Evolutionary conservation across 2,113 vertebrate genomes (phyloP).

Genomic region (Nibea albiflora): DNA sequence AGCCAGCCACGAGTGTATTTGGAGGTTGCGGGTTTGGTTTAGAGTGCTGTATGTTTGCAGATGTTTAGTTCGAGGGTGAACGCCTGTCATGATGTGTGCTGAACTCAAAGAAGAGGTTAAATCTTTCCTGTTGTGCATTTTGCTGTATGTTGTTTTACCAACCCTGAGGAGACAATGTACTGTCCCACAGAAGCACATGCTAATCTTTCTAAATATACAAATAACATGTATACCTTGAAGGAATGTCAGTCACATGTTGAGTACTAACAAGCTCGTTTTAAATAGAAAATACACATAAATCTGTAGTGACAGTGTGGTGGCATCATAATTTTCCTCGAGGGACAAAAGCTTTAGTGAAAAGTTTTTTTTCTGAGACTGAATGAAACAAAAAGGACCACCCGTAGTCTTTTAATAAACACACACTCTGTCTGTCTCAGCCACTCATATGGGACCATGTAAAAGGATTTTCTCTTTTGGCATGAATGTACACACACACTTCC

Average conservation of each 20-base stretch:
- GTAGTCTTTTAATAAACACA: conserved; percentile 49
- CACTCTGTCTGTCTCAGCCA: conserved; percentile 31
- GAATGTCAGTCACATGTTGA: neutral
- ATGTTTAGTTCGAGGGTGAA: conserved; percentile 62
- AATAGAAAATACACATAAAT: conserved; percentile 18
- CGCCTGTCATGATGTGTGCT: conserved; percentile 55
- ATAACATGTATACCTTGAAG: neutral
- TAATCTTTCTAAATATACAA: conserved; percentile 18
- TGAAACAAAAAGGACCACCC: conserved; percentile 69
- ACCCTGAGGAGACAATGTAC: conserved; percentile 16
- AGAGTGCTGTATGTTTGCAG: conserved; percentile 63
- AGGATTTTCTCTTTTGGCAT: conserved; percentile 49
- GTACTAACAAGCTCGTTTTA: neutral
- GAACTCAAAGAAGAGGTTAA: conserved; percentile 58
- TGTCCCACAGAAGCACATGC: neutral
- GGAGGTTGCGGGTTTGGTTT: conserved; percentile 64
- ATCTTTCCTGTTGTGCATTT: conserved; percentile 16
- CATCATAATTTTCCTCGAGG: conserved; percentile 6
- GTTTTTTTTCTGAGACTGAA: conserved; percentile 15
- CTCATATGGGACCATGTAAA: conserved; percentile 33
- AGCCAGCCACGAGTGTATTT: conserved; percentile 54
- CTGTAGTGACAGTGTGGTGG: neutral
- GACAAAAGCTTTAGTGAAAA: conserved; percentile 25
- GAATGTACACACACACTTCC: conserved; percentile 43
- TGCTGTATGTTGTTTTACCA: conserved; percentile 15